These are phyloP conservation scores for Zapus hudsonius DNA, from an alignment of 2,113 vertebrate species.

Conservation along the genomic window DNA sequence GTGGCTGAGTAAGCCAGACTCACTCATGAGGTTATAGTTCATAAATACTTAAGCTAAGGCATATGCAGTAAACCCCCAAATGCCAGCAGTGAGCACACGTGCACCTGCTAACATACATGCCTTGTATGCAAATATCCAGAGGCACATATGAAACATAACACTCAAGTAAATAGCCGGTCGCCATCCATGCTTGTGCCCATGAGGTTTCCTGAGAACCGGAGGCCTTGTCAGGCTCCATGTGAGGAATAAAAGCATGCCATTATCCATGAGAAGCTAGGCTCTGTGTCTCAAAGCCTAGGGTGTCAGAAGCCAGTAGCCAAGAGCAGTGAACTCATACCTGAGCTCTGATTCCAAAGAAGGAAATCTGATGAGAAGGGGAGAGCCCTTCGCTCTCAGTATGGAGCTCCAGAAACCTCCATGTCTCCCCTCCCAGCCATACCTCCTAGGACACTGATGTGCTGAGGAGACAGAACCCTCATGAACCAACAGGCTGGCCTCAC, in stretches of 20 bases:
- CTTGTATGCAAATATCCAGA: too few species aligned
- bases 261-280: neutral
- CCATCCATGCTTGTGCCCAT: accelerated
- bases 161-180: too few species aligned
- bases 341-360: neutral
- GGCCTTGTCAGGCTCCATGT: neutral
- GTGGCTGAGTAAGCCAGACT: too few species aligned
- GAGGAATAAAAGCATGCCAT: accelerated
- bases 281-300: slow-evolving; percentile 36
- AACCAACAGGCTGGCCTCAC: neutral
- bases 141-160: too few species aligned
- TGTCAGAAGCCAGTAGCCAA: slow-evolving; percentile 22
- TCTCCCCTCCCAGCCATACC: neutral
- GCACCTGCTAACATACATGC: too few species aligned
- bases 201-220: neutral
- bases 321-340: slow-evolving; percentile 39
- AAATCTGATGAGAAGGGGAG: neutral
- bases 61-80: too few species aligned
- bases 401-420: accelerated
- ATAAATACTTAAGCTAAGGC: too few species aligned
- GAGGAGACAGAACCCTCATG: neutral
- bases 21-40: too few species aligned
- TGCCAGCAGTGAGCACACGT: too few species aligned
- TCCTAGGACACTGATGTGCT: neutral
- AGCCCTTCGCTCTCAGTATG: accelerated